Evolutionary conservation across 1,140 invertebrate species (phyloP).

Genomic region (Nautilus pompilius): DNA sequence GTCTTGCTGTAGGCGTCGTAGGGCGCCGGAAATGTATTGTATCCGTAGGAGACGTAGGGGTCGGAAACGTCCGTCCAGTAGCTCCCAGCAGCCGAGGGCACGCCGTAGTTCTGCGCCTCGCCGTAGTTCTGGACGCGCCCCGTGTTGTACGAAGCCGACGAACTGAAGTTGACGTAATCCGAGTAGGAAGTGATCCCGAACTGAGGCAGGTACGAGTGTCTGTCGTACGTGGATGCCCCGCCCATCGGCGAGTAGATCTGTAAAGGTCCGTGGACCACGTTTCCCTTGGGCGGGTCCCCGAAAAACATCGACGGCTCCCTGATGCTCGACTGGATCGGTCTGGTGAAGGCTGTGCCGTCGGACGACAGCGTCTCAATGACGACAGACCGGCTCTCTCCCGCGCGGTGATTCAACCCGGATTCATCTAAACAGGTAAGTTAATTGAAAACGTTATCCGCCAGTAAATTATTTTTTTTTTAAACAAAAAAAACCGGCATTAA

Average conservation of each 20-base stretch:
- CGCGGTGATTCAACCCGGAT: not conserved
- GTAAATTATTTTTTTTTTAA: not conserved
- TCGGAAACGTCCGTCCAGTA: too few relatives aligned
- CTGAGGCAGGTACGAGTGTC: conserved; percentile 33
- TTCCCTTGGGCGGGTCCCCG: conserved; percentile 14
- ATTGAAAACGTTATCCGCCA: not conserved
- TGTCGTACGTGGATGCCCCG: conserved; percentile 16
- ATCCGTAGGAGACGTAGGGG: conserved; percentile 31
- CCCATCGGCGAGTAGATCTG: conserved; percentile 32
- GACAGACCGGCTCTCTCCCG: conserved; percentile 11
- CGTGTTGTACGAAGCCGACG: too few relatives aligned
- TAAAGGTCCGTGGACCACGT: conserved; percentile 9
- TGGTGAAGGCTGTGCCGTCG: conserved; percentile 32
- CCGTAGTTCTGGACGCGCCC: too few relatives aligned
- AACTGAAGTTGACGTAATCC: too few relatives aligned
- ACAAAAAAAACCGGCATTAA: not conserved
- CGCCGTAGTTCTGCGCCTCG: too few relatives aligned
- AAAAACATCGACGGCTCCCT: conserved; percentile 15
- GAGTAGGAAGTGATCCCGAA: conserved; percentile 30
- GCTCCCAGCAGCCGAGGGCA: too few relatives aligned
- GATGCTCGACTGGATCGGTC: conserved; percentile 22
- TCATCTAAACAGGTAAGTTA: conserved; percentile 17
- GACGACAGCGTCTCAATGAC: conserved; percentile 11
- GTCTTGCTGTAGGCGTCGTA: too few relatives aligned
- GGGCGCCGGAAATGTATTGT: conserved; percentile 27